Evolutionary conservation across 2,113 vertebrate species (phyloP).

Genomic region (Chionodraco myersi): DNA sequence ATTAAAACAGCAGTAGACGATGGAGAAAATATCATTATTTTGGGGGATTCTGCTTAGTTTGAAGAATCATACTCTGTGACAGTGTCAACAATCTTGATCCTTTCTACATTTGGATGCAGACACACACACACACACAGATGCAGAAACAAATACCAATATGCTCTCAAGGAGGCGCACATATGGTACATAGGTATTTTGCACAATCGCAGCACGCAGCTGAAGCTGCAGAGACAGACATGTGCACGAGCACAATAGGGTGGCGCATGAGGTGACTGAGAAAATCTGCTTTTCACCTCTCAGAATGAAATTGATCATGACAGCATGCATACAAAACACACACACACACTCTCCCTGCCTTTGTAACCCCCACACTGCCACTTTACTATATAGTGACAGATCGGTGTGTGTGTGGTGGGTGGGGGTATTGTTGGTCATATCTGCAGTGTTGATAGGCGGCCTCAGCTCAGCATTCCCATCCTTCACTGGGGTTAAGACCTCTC

Average conservation of each 20-base stretch:
- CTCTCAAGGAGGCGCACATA: constrained; percentile 12
- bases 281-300: constrained; percentile 60
- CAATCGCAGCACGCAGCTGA: neutral
- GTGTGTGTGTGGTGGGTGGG: neutral
- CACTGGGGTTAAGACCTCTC: constrained; percentile 80
- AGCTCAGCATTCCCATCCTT: constrained; percentile 78
- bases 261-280: constrained; percentile 35
- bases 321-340: constrained; percentile 54
- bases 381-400: constrained; percentile 34
- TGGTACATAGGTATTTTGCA: neutral
- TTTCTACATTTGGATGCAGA: constrained; percentile 26
- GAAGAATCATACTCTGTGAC: neutral
- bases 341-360: constrained; percentile 1
- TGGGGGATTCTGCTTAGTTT: neutral
- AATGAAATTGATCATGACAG: constrained; percentile 77
- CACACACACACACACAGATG: constrained; percentile 1
- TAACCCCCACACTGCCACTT: constrained; percentile 13
- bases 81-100: neutral
- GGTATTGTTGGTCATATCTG: constrained; percentile 54
- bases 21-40: neutral
- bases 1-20: too few species aligned
- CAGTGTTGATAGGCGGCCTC: constrained; percentile 75
- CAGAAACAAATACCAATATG: constrained; percentile 34
- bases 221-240: constrained; percentile 1
- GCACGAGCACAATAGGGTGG: neutral